Evolutionary conservation across 2,888 invertebrate species (phyloP).

Genomic region (Tipula vernalis): DNA sequence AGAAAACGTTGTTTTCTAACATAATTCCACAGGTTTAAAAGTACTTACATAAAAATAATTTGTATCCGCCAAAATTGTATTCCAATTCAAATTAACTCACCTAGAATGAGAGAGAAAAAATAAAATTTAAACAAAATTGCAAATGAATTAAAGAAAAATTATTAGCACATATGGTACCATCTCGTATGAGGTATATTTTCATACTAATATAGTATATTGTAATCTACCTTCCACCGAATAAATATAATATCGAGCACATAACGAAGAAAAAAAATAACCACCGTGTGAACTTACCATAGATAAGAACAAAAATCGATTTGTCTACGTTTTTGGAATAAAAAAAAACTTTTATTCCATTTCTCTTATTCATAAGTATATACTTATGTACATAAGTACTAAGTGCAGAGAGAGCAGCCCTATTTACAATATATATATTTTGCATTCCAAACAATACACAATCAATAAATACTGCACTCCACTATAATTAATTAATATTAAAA

Average conservation of each 20-base stretch:
- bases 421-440: neutral
- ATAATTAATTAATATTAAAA: neutral
- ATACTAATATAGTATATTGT: neutral
- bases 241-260: neutral
- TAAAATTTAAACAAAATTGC: neutral
- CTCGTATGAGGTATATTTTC: neutral
- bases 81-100: neutral
- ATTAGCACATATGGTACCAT: neutral
- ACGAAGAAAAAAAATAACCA: neutral
- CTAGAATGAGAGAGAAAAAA: neutral
- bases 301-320: neutral
- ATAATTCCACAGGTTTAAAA: neutral
- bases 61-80: neutral
- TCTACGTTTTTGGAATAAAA: neutral
- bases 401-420: neutral
- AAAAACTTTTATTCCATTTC: neutral
- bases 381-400: neutral
- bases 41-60: neutral
- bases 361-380: no score
- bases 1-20: neutral
- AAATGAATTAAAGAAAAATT: neutral
- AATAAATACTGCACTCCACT: neutral
- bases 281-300: neutral
- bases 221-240: neutral
- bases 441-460: neutral